Evolutionary conservation across 1,140 invertebrate genomes (phyloP).

Genomic region (Leptinotarsa lineolata): DNA sequence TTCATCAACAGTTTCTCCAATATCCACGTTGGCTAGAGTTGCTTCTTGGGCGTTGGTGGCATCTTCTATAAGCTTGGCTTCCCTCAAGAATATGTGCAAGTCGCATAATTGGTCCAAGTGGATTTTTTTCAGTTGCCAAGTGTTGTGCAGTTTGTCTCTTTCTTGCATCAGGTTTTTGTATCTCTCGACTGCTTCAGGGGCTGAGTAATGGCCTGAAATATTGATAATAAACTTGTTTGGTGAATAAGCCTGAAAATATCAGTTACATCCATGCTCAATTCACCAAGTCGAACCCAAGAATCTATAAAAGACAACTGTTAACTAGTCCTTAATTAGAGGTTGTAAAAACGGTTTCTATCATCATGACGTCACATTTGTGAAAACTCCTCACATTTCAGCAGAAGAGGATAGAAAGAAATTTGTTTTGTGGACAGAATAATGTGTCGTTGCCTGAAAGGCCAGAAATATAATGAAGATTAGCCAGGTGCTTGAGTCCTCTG

Average conservation of each 20-base stretch:
- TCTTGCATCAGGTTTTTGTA: conserved; percentile 77
- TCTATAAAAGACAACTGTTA: too few relatives aligned
- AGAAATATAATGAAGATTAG: too few relatives aligned
- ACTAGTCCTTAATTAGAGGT: too few relatives aligned
- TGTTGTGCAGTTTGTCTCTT: conserved; percentile 75
- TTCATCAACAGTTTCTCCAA: conserved; percentile 77
- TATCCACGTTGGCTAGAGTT: conserved; percentile 59
- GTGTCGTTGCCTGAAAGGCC: too few relatives aligned
- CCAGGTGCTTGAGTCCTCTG: too few relatives aligned
- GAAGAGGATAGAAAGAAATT: too few relatives aligned
- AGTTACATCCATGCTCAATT: not conserved
- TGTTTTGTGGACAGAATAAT: too few relatives aligned
- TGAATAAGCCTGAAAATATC: not conserved
- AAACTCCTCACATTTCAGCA: too few relatives aligned
- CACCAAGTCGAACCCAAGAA: too few relatives aligned
- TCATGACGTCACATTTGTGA: too few relatives aligned
- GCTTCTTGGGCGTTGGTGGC: conserved; percentile 88
- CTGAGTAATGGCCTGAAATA: conserved; percentile 72
- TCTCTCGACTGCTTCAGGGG: conserved; percentile 77
- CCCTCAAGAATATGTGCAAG: conserved; percentile 91
- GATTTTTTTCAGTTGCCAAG: conserved; percentile 89
- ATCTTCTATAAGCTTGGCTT: conserved; percentile 92
- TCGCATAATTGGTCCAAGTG: conserved; percentile 94
- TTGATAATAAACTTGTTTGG: not conserved
- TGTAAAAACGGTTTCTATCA: too few relatives aligned